Evolutionary conservation across 2,888 invertebrate genomes (phyloP), one percentile per base, ranked within the genome.

Genomic region (Eupithecia insigniata): DNA sequence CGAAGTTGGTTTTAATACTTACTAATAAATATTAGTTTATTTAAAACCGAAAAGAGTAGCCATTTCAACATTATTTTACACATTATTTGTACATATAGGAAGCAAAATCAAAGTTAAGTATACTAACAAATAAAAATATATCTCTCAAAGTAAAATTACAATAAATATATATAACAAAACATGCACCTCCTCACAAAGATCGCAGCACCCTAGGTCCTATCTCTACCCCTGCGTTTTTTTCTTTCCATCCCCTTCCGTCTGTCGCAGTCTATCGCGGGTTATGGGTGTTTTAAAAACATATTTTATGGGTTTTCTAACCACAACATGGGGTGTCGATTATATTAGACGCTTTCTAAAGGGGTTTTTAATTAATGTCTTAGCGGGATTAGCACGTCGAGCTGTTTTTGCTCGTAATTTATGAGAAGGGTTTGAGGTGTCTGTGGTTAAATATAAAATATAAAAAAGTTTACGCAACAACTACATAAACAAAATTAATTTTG

Each of bases 321-420:
- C 83, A 78, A 68, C 71, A 78, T 7, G 81, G 84, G 85, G 86
- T 82, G 83, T 78, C 80, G 82, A 84, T 81, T 81, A 81, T 84
- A 84, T 85, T 85, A 75, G 70, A 76, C 73, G 68, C 76, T 78
- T 75, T 78, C 81, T 43, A 73, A 72, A 82, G 83, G 79, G 78
- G 81, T 79, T 77, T 82, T 43, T 43, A 87, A 88, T 89, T 85
- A 84, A 87, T 86, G 83, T 80, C 81, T 81, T 78, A 70, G 76
- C 75, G 71, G 86, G 86, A 89, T 90, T 89, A 89, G 85, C 89
- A 86, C 88, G 43, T 43, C 43, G 43, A 43, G n/a, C 18, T 18
- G 85, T 73, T 66, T 60, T 61, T 36, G 16, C 26, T 62, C 60
- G 46, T 71, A 61, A 69, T 12, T 66, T 70, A 36, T 67, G 58